Percentiles rank a stretch among this genome's conserved stretches.
These are phyloP conservation scores for Aselliscus stoliczkanus DNA, from an alignment of 2,797 vertebrate genomes.

Conservation along the genomic window DNA sequence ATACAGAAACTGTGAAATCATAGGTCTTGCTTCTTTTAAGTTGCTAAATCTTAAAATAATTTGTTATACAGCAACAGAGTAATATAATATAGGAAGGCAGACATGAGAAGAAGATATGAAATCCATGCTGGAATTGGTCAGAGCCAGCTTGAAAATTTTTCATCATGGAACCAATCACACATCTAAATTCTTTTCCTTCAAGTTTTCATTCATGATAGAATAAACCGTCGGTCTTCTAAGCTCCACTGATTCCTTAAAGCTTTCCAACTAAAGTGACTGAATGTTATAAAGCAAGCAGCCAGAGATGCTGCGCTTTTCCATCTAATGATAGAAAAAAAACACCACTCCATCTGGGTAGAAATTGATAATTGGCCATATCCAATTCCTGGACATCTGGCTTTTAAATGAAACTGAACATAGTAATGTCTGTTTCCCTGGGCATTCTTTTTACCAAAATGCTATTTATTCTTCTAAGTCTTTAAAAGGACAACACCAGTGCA, in stretches of 20 bases:
- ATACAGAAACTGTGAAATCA: neutral
- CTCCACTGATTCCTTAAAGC: conserved; percentile 1
- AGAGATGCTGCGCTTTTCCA: conserved; percentile 39
- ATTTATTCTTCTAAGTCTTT: conserved; percentile 31
- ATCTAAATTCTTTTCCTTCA: conserved; percentile 11
- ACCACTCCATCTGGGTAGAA: conserved; percentile 58
- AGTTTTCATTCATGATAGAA: neutral
- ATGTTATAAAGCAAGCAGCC: neutral
- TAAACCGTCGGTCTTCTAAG: neutral
- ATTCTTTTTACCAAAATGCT: conserved; percentile 37
- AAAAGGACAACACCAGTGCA: neutral
- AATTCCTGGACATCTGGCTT: conserved; percentile 65
- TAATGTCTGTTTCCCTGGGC: conserved; percentile 32
- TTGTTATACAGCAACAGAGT: neutral
- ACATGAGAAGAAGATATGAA: neutral
- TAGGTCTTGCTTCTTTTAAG: conserved; percentile 21
- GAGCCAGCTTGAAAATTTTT: neutral
- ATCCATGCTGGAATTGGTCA: neutral
- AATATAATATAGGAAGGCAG: neutral
- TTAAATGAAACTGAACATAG: conserved; percentile 48
- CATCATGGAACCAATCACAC: neutral
- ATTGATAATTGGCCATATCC: conserved; percentile 58
- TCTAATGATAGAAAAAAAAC: conserved; percentile 45
- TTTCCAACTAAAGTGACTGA: conserved; percentile 37
- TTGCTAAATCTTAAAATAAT: neutral